A percentile compares a stretch with the other conserved stretches of the same genome.
These are phyloP conservation scores for Morpho deidamia DNA, from an alignment of 2,888 invertebrate genomes.

Conservation along the genomic window DNA sequence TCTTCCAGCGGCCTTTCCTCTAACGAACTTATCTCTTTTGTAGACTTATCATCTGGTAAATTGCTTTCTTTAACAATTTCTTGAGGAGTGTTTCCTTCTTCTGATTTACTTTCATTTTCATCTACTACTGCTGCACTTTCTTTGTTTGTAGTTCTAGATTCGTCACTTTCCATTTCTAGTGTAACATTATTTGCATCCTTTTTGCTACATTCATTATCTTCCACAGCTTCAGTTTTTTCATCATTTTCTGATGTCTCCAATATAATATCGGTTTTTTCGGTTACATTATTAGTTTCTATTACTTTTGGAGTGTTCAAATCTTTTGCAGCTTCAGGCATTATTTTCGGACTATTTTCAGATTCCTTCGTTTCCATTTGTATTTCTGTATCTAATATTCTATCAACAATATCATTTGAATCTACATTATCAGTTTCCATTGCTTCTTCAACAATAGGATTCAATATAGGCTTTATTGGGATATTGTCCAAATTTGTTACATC, in stretches of 20 bases:
- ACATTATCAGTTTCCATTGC: conserved; percentile 57
- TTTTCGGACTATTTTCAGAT: conserved; percentile 36
- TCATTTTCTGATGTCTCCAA: not conserved
- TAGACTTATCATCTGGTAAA: conserved; percentile 12
- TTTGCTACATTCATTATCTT: conserved; percentile 17
- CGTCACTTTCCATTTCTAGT: not conserved
- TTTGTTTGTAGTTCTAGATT: conserved; percentile 4
- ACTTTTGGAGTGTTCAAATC: not conserved
- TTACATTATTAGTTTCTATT: not conserved
- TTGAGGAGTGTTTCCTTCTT: conserved; percentile 22
- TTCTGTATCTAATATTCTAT: conserved; percentile 61
- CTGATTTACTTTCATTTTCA: conserved; percentile 22
- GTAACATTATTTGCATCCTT: conserved; percentile 1
- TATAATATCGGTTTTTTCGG: not conserved
- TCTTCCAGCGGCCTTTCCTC: not conserved
- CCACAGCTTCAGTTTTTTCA: not conserved
- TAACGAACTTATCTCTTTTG: too few species aligned
- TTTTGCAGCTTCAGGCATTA: conserved; percentile 11
- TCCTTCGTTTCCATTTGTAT: conserved; percentile 55
- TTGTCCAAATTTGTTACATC: conserved; percentile 64
- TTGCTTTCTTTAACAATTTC: conserved; percentile 14
- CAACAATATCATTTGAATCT: conserved; percentile 61
- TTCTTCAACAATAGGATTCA: conserved; percentile 59
- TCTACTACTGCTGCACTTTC: conserved; percentile 27
- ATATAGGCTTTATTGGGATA: conserved; percentile 56